A percentile compares a stretch with the other conserved stretches of the same genome.
Conservation (phyloP, 92 coral and sea anemone genomes). For the Bergia puertoricense region DNA sequence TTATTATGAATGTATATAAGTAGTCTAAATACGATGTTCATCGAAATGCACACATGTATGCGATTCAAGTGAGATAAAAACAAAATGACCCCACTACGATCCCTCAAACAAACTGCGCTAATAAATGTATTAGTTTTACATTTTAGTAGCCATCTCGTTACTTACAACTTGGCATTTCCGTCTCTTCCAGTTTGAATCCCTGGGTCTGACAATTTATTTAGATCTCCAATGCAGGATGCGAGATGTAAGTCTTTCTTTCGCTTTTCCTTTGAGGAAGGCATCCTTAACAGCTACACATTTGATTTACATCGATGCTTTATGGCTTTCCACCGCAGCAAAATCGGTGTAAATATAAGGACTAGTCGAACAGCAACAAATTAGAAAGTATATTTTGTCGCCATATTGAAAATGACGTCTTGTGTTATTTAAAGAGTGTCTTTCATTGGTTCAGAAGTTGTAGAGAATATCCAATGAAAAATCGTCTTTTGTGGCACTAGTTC, state of each 20-base stretch:
- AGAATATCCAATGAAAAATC: not conserved
- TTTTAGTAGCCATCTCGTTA: not conserved
- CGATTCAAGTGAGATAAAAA: no score
- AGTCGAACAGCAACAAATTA: not conserved
- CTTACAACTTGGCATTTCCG: conserved; percentile 76
- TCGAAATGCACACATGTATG: no score
- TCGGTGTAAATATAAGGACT: not conserved
- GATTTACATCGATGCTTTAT: not conserved
- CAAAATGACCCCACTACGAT: no score
- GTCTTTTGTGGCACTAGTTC: not conserved
- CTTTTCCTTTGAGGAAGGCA: conserved; percentile 80
- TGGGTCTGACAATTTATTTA: conserved; percentile 70
- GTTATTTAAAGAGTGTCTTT: not conserved
- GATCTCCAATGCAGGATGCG: conserved; percentile 67
- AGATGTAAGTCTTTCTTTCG: conserved; percentile 67
- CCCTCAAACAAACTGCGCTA: no score
- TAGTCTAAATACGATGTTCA: no score
- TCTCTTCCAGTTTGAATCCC: conserved; percentile 45
- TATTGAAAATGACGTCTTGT: not conserved
- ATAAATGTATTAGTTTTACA: no score
- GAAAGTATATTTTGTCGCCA: conserved; percentile 5
- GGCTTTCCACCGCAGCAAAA: not conserved
- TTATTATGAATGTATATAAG: no score
- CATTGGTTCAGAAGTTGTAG: not conserved
- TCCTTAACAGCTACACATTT: conserved; percentile 12